Evolutionary conservation across 2,888 invertebrate species (phyloP), one percentile per base, ranked within the genome.

Genomic region (Dicyrtoma fusca): DNA sequence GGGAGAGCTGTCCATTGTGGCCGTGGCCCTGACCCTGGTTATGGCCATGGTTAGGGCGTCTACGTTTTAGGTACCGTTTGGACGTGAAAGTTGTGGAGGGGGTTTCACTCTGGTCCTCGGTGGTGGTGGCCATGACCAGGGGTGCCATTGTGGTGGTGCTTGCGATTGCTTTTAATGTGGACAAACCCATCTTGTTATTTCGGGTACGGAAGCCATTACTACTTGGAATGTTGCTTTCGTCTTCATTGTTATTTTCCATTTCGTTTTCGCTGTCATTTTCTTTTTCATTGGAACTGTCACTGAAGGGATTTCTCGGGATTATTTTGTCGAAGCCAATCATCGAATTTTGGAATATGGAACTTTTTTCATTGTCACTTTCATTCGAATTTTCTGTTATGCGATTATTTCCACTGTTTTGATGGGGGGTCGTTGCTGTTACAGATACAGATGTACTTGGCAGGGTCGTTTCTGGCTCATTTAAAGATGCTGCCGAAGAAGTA

Each of bases 81-180:
- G 57, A 57, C 1, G 68, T 59, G 45, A 68, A 68, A 8, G 68
- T 68, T 8, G 68, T 55, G 5, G 68, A 23, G 6, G 55, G 45
- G 1, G 44, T 44, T 14, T 68, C 68, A 45, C 23, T 11, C 10
- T 57, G 44, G n/a, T 59, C 68, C 3, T 57, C 59, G 4, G 61
- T 61, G 4, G 61, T 61, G 1, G 34, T n/a, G 8, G 14, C 2
- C 3, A 21, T 44, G 4, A 17, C 42, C 1, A n/a, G 19, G 11
- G 42, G 10, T 45, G 55, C 44, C 1, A n/a, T n/a, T 19, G 57
- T 57, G 10, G 55, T 21, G 13, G 55, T 5, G 3, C 14, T 14
- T n/a, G 59, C 13, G n/a, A 44, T 26, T 26, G 21, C n/a, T 21
- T 47, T 47, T n/a, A 51, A 1, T 19, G 55, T 25, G 1, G 55